A percentile compares a stretch with the other conserved stretches of the same genome.
phyloP scores from a whole-genome alignment of 2,888 invertebrate species.

The Iphiclides podalirius region DNA sequence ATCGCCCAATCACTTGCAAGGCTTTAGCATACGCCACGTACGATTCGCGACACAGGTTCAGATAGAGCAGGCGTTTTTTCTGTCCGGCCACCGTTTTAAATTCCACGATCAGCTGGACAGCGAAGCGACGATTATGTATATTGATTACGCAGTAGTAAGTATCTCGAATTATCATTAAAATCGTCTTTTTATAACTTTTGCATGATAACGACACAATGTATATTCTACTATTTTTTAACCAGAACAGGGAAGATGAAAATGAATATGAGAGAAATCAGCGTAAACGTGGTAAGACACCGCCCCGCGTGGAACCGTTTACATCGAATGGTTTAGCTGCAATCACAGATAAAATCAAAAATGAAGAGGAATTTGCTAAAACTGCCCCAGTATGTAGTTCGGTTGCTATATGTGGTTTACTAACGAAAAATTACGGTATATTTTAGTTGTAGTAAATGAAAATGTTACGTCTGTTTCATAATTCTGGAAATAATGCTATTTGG shows the following conservation, averaged over 20 bases:
- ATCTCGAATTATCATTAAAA: too few species aligned
- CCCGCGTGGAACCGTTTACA: slow-evolving; percentile 91
- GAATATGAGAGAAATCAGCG: slow-evolving; percentile 90
- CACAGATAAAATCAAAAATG: slow-evolving; percentile 91
- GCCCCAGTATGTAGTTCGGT: slow-evolving; percentile 86
- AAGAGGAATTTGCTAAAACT: slow-evolving; percentile 91
- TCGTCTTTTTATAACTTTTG: too few species aligned
- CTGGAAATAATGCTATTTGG: too few species aligned
- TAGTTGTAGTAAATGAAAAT: too few species aligned
- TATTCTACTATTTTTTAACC: too few species aligned
- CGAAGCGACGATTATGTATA: slow-evolving; percentile 88
- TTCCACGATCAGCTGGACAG: slow-evolving; percentile 85
- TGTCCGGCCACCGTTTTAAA: slow-evolving; percentile 89
- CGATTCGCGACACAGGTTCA: slow-evolving; percentile 89
- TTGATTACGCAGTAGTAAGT: slow-evolving; percentile 88
- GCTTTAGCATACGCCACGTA: slow-evolving; percentile 95
- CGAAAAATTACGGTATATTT: too few species aligned
- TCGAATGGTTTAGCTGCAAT: slow-evolving; percentile 85
- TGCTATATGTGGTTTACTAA: too few species aligned
- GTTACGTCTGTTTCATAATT: too few species aligned
- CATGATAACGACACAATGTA: too few species aligned
- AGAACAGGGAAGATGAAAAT: slow-evolving; percentile 94
- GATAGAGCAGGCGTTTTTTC: slow-evolving; percentile 90
- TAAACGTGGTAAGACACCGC: slow-evolving; percentile 90
- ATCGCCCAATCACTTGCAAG: slow-evolving; percentile 77